Base-by-base conservation (phyloP, 1,140 invertebrate genomes). In the Caenorhabditis elegans region DNA sequence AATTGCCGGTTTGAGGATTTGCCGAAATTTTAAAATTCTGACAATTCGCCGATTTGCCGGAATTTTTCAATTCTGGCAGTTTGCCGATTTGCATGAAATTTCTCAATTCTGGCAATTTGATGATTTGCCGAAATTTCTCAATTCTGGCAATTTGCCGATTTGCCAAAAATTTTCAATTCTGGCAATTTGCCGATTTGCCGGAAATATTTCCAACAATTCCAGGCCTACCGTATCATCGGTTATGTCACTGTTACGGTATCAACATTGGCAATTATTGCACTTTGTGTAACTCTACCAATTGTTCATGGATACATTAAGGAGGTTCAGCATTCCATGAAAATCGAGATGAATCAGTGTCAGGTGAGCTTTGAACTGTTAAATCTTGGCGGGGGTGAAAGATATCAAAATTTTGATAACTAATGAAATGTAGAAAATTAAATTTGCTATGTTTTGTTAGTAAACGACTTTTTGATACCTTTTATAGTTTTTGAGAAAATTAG, bases 241-340 rank as follows among this genome's bases (percentile, higher is more conserved):
- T 79, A 79, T n/a, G 78, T 70, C 1, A 55, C 78, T 8, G 51
- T 55, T 47, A 55, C 43, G 17, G 34, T 70, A 26, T 43, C 51
- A 19, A 70, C 78, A 3, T 17, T 79, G 43, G 78, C 78, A 17
- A 39, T 79, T n/a, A 39, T 79, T 17, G 51, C 78, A 4, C 78
- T 79, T n/a, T 79, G 78, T 39, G 55, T 79, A 8, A 79, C 78
- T n/a, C 78, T 79, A 26, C 78, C 78, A 46, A 60, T 79, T 19
- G 78, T 79, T 24, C 55, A 65, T 22, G 39, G 55, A 24, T 79
- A 79, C 46, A 55, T 79, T n/a, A 51, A 43, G 13, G 51, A 53
- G 34, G 31, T 79, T 6, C 51, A 65, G 19, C 51, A 55, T 10
- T 55, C 51, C 10, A 79, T 79, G 78, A 79, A 79, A 26, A 8